Percentiles rank a stretch among this genome's conserved stretches.
These are phyloP conservation scores for Globia sparganii DNA, from an alignment of 2,888 invertebrate genomes.

Conservation along the genomic window DNA sequence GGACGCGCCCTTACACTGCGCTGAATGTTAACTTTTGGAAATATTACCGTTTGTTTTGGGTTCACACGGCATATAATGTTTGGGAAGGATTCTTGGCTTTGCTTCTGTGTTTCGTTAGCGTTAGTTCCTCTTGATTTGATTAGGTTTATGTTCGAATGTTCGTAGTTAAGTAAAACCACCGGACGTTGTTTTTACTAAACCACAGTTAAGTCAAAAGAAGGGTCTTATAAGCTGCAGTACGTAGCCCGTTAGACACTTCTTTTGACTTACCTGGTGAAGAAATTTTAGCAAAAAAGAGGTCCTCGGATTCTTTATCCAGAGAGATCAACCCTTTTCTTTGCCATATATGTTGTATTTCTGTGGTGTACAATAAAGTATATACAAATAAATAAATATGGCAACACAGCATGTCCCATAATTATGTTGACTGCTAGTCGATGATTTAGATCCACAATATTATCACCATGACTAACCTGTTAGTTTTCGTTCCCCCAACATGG, in stretches of 20 bases:
- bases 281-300: not conserved
- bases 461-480: not conserved
- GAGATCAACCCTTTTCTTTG: not conserved
- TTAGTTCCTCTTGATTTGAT: not conserved
- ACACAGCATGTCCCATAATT: not conserved
- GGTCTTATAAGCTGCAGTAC: too few species aligned
- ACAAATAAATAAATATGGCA: too few species aligned
- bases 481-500: not conserved
- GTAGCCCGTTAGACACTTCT: not conserved
- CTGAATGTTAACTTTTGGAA: slow-evolving; percentile 70
- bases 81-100: slow-evolving; percentile 16
- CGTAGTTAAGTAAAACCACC: not conserved
- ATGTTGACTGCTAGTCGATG: not conserved
- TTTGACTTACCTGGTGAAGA: not conserved
- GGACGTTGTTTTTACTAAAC: not conserved
- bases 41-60: slow-evolving; percentile 65
- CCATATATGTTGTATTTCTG: too few species aligned
- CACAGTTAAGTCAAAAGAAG: not conserved
- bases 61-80: slow-evolving; percentile 31
- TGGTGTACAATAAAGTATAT: too few species aligned
- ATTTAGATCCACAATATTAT: not conserved
- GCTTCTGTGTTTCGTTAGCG: slow-evolving; percentile 24
- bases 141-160: slow-evolving; percentile 1
- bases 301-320: not conserved
- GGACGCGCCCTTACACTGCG: slow-evolving; percentile 48